Conservation (phyloP, 2,797 vertebrate genomes). For the Numenius phaeopus region DNA sequence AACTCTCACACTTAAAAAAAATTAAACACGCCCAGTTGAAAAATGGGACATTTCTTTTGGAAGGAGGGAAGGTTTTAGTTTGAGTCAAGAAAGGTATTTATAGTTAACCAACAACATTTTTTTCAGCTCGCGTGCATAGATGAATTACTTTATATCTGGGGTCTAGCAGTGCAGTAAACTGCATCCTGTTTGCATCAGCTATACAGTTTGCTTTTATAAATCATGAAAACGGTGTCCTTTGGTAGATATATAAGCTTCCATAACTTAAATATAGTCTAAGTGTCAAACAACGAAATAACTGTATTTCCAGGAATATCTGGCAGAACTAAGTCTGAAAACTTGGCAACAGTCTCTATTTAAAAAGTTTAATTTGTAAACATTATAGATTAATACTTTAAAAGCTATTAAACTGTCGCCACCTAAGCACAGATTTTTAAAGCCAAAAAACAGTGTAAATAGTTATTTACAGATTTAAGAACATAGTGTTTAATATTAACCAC, state of each 20-base stretch:
- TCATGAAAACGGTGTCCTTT: constrained; percentile 76
- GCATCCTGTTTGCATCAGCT: constrained; percentile 72
- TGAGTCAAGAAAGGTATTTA: constrained; percentile 63
- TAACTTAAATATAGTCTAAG: constrained; percentile 75
- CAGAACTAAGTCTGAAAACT: constrained; percentile 64
- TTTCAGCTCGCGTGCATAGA: constrained; percentile 74
- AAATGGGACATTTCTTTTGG: constrained; percentile 66
- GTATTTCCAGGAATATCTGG: constrained; percentile 62
- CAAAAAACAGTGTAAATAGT: constrained; percentile 67
- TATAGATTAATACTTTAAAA: constrained; percentile 73
- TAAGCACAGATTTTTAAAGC: constrained; percentile 69
- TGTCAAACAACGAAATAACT: constrained; percentile 66
- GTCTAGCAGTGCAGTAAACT: constrained; percentile 70
- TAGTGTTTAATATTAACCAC: constrained; percentile 59
- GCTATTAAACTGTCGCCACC: constrained; percentile 61
- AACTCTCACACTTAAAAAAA: constrained; percentile 22
- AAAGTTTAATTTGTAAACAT: constrained; percentile 76
- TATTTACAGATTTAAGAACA: constrained; percentile 77
- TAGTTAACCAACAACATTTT: constrained; percentile 60
- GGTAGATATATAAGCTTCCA: constrained; percentile 75
- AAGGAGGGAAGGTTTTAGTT: constrained; percentile 48
- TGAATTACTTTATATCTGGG: constrained; percentile 70
- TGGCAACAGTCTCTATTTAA: constrained; percentile 62
- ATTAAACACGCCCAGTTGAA: constrained; percentile 37
- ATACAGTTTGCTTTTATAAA: constrained; percentile 72